These are phyloP conservation scores for Serranus cabrilla DNA, from an alignment of 2,797 vertebrate species.

Conservation along the genomic window DNA sequence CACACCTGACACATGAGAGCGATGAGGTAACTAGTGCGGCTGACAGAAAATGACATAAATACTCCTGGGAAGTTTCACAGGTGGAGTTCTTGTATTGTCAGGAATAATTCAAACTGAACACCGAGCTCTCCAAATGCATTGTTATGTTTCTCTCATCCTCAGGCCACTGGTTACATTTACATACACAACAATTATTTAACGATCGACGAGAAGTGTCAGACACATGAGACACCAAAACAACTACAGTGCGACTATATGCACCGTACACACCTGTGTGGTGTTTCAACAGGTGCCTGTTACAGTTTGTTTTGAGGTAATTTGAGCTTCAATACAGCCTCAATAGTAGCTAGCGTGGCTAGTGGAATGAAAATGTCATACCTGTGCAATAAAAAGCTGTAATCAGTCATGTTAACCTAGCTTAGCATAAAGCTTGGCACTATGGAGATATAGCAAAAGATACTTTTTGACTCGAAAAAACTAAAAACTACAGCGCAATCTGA, in stretches of 20 bases:
- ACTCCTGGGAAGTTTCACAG: conserved; percentile 52
- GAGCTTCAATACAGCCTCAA: neutral
- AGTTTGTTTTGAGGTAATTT: neutral
- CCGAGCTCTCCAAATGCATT: neutral
- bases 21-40: conserved; percentile 33
- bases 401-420: neutral
- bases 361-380: neutral
- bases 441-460: neutral
- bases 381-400: neutral
- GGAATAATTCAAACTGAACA: conserved; percentile 15
- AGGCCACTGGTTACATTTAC: conserved; percentile 28
- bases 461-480: too few relatives aligned
- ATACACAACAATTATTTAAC: conserved; percentile 6
- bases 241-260: neutral
- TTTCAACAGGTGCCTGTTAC: neutral
- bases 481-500: too few relatives aligned
- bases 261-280: neutral
- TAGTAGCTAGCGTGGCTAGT: neutral
- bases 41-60: conserved; percentile 46
- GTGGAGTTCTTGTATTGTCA: conserved; percentile 31
- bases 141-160: conserved; percentile 7
- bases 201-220: neutral
- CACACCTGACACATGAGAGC: conserved; percentile 49
- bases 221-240: neutral
- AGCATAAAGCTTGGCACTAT: neutral